Evolutionary conservation across 2,888 invertebrate species (phyloP).

Genomic region (Prosapia bicincta): DNA sequence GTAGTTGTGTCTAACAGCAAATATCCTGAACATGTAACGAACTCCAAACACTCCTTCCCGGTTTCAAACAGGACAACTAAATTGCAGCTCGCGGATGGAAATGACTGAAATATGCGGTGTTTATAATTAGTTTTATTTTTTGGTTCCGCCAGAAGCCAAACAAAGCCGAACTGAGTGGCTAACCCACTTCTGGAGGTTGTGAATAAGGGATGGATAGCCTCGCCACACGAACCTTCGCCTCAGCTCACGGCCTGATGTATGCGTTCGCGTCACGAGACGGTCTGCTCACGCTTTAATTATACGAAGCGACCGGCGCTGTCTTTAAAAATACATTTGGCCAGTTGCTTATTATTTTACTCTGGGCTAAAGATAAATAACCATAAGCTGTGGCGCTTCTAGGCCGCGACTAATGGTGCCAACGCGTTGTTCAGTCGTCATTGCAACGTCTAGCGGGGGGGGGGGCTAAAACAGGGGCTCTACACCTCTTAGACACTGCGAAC

Average conservation of each 20-base stretch:
- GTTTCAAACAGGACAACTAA: too few species aligned
- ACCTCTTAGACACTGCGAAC: too few species aligned
- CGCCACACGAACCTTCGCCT: background rate
- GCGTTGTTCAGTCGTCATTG: too few species aligned
- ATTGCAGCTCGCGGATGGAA: background rate
- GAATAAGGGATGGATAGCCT: background rate
- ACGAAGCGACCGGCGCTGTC: background rate
- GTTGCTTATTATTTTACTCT: background rate
- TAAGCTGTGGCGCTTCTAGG: too few species aligned
- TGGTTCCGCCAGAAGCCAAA: background rate
- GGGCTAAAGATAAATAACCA: background rate
- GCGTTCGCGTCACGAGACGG: background rate
- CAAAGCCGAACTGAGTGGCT: background rate
- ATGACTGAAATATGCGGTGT: background rate
- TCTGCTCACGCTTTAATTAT: background rate
- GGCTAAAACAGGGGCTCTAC: too few species aligned
- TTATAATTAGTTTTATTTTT: conserved; percentile 2
- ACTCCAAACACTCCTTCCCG: too few species aligned
- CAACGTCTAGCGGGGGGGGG: too few species aligned
- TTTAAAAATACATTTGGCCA: background rate
- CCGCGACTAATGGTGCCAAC: too few species aligned
- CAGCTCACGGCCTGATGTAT: background rate
- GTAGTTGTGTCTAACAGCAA: too few species aligned
- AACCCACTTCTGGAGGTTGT: background rate
- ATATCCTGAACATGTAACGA: too few species aligned